Base-by-base conservation (phyloP, 2,113 vertebrate genomes). In the Galeopterus variegatus region DNA sequence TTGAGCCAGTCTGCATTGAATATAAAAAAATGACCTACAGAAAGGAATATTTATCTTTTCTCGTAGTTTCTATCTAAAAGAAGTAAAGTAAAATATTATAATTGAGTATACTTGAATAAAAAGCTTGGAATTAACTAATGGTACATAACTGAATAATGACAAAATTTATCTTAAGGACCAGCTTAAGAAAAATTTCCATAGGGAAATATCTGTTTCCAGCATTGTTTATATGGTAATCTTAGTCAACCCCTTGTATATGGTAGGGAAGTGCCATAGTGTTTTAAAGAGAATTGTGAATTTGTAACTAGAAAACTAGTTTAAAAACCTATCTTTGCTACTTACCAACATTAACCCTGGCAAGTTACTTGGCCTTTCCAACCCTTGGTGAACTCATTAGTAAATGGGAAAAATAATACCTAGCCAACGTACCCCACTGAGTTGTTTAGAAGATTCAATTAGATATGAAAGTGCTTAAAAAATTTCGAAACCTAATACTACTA, bases 11-110 rank as follows among this genome's bases (percentile, higher is more conserved):
- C 33, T 87, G 28, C 45, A 45, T 0, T 83, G 62, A 87, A 62
- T 62, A 62, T 36, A 80, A 73, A 75, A 75, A 12, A 93, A 76
- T 50, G 41, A 45, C 45, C 45, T 52, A 41, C 60, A 82, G 50
- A 94, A 88, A 75, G 33, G 24, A 28, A 6, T 41, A 41, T 69
- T 45, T 82, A 15, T 88, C 85, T 87, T 82, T 92, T 54, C 75
- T 93, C 58, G 70, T 91, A 90, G 41, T 96, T 92, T 83, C 80
- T 85, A 50, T 48, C 7, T 72, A 54, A 82, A 95, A n/a, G 54
- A 80, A 77, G 54, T 56, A 76, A 92, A 84, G 26, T 56, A 79
- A 92, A 94, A 76, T 92, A 28, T 56, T 92, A 52, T 64, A 69
- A 93, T 26, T 83, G 28, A 50, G 17, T 36, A 62, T 52, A 58